phyloP scores from a whole-genome alignment of 2,888 invertebrate species.

The Macrophya annulata region DNA sequence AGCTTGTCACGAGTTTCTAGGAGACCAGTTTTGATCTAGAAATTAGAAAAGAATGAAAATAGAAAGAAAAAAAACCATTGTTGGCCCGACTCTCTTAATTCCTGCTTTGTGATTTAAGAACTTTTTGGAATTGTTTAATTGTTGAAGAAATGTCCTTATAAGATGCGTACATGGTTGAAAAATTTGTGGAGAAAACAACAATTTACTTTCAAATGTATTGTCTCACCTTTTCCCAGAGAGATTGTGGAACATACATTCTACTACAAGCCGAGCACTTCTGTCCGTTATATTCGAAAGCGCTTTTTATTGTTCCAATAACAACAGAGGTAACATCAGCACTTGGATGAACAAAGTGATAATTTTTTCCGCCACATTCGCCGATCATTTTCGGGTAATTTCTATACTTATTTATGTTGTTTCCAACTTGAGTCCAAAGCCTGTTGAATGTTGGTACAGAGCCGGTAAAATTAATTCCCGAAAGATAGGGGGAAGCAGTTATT shows the following conservation, averaged over 20 bases:
- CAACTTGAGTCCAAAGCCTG: constrained; percentile 95
- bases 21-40: constrained; percentile 87
- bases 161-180: background rate
- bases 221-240: constrained; percentile 87
- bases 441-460: constrained; percentile 98
- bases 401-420: constrained; percentile 92
- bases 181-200: background rate
- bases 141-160: background rate
- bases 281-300: constrained; percentile 97
- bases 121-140: background rate
- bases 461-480: constrained; percentile 98
- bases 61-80: constrained; percentile 15
- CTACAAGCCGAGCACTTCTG: constrained; percentile 99
- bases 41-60: constrained; percentile 59
- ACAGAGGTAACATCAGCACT: constrained; percentile 93
- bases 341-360: constrained; percentile 98
- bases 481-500: constrained; percentile 91
- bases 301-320: constrained; percentile 91
- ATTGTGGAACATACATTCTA: constrained; percentile 97
- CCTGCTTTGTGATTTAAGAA: background rate
- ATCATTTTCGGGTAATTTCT: constrained; percentile 95
- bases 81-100: background rate
- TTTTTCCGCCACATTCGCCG: constrained; percentile 99
- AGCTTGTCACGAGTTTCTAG: constrained; percentile 86
- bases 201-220: background rate